Evolutionary conservation across 2,113 vertebrate species (phyloP).

Genomic region (Aleadryas rufinucha): DNA sequence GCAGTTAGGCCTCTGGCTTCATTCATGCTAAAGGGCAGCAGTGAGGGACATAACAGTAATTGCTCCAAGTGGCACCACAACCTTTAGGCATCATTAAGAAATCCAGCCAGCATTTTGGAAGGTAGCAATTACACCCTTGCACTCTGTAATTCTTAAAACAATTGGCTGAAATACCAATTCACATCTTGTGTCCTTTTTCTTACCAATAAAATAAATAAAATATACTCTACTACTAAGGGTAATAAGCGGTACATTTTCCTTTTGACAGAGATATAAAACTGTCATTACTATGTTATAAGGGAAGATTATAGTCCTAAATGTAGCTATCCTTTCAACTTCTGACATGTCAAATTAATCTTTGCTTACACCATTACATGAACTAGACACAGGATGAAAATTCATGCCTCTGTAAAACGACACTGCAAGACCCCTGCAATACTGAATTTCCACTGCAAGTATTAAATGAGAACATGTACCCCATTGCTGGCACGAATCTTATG

Average conservation of each 20-base stretch:
- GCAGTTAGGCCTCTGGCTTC: neutral
- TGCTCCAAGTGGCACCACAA: neutral
- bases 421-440: neutral
- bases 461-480: neutral
- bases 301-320: conserved; percentile 43
- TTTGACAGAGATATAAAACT: conserved; percentile 43
- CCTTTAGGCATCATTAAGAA: conserved; percentile 16
- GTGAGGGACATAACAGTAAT: neutral
- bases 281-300: conserved; percentile 38
- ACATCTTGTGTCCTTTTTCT: neutral
- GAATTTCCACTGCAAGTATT: neutral
- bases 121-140: neutral
- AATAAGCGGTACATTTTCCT: conserved; percentile 35
- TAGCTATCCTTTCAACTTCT: conserved; percentile 22
- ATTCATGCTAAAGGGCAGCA: neutral
- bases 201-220: conserved; percentile 54
- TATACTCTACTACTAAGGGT: neutral
- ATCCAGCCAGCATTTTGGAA: neutral
- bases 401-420: neutral
- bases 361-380: conserved; percentile 46
- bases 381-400: conserved; percentile 18
- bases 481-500: neutral
- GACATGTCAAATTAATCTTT: conserved; percentile 45
- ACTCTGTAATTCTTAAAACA: conserved; percentile 16
- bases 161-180: conserved; percentile 4